Percentiles rank a stretch among this genome's conserved stretches.
phyloP scores from a whole-genome alignment of 1,140 invertebrate species.

The Diorhabda carinulata region DNA sequence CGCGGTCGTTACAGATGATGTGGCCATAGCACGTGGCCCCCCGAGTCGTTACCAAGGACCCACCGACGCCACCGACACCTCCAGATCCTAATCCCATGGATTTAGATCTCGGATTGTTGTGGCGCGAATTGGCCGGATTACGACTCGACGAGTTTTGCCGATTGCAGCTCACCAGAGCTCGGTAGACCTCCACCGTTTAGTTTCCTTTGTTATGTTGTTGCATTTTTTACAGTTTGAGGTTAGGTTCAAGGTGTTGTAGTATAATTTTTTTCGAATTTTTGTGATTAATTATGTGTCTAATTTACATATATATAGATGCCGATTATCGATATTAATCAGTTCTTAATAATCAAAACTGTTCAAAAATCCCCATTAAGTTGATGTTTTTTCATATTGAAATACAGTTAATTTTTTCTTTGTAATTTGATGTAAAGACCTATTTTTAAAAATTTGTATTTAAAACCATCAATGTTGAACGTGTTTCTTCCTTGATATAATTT shows the following conservation, averaged over 20 bases:
- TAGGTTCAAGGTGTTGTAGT: neutral
- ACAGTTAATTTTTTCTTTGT: no score
- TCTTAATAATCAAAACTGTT: no score
- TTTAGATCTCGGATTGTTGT: constrained; percentile 45
- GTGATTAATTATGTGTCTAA: no score
- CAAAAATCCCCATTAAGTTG: no score
- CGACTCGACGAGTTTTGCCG: constrained; percentile 47
- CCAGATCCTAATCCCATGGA: constrained; percentile 36
- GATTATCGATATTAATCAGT: no score
- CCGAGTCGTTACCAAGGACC: constrained; percentile 51
- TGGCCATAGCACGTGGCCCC: constrained; percentile 74
- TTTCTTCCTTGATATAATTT: no score
- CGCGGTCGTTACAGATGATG: constrained; percentile 61
- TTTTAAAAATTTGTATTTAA: no score
- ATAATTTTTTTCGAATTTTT: no score
- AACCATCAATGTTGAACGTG: no score
- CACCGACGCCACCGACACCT: constrained; percentile 47
- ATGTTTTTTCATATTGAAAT: no score
- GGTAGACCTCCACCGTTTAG: constrained; percentile 39
- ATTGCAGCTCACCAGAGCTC: constrained; percentile 44
- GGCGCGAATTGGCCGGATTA: constrained; percentile 47
- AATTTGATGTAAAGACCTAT: no score
- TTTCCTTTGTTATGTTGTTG: constrained; percentile 47
- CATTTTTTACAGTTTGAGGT: constrained; percentile 34
- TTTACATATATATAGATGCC: no score